These are phyloP conservation scores for Nansenia antarctica DNA, from an alignment of 2,113 vertebrate species.

Conservation along the genomic window DNA sequence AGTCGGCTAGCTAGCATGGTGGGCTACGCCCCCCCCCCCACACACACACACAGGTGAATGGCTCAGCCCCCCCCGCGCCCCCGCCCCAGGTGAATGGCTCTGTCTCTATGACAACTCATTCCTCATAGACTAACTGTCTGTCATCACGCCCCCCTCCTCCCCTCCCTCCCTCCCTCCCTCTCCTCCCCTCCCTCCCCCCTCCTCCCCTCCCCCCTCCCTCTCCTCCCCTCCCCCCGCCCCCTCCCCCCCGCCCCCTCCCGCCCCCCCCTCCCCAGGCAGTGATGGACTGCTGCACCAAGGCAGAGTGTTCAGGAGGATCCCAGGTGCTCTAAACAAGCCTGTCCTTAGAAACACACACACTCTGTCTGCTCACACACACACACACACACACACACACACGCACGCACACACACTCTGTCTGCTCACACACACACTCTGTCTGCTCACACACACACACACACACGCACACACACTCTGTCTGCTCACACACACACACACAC, in stretches of 20 bases:
- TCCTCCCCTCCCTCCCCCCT: neutral
- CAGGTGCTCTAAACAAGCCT: no score
- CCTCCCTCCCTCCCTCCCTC: neutral
- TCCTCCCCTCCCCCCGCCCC: neutral
- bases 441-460: no score
- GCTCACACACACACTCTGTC: no score
- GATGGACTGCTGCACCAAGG: neutral
- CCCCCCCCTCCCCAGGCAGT: neutral
- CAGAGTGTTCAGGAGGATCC: no score
- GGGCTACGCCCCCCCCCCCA: conserved; percentile 19
- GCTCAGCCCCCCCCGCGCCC: neutral
- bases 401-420: no score
- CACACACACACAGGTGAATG: neutral
- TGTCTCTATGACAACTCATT: conserved; percentile 32
- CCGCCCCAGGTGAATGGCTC: conserved; percentile 13
- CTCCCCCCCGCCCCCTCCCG: neutral
- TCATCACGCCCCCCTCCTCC: neutral
- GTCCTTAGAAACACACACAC: no score
- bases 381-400: no score
- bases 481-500: no score
- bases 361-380: no score
- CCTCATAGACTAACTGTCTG: conserved; percentile 20
- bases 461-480: no score
- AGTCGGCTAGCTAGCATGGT: conserved; percentile 19
- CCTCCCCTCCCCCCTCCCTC: neutral